A percentile compares a stretch with the other conserved stretches of the same genome.
phyloP scores from a whole-genome alignment of 2,888 invertebrate species.

The Drosophila sordidapex region DNA sequence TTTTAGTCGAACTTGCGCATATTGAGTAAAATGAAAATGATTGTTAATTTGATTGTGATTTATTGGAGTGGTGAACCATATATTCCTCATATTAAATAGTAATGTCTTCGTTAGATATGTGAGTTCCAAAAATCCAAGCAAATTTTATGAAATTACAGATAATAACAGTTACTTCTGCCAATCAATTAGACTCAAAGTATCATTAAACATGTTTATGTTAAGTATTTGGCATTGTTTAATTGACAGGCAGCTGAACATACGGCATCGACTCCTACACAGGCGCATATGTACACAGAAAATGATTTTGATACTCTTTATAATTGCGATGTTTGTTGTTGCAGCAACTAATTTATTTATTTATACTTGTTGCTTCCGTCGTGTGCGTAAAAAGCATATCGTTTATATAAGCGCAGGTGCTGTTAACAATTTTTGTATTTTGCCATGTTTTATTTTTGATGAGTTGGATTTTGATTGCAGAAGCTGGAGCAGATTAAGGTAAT shows the following conservation, averaged over 20 bases:
- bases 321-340: constrained; percentile 31
- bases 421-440: background rate
- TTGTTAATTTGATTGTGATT: background rate
- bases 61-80: background rate
- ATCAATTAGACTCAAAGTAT: constrained; percentile 6
- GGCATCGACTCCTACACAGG: background rate
- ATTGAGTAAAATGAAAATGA: background rate
- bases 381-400: constrained; percentile 56
- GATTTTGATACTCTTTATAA: constrained; percentile 1
- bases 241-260: constrained; percentile 9
- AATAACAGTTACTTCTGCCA: constrained; percentile 35
- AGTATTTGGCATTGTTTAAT: constrained; percentile 22
- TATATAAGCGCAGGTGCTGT: constrained; percentile 65
- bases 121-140: background rate
- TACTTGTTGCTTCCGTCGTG: constrained; percentile 34
- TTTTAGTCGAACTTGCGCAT: background rate
- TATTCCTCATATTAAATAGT: background rate
- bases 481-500: constrained; percentile 39
- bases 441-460: constrained; percentile 2
- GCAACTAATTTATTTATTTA: constrained; percentile 48
- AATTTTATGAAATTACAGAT: background rate
- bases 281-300: background rate
- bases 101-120: background rate
- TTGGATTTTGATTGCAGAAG: constrained; percentile 34
- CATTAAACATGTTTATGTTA: constrained; percentile 39